A percentile compares a stretch with the other conserved stretches of the same genome.
Conservation (phyloP, 2,113 vertebrate species). For the Scopus umbretta region DNA sequence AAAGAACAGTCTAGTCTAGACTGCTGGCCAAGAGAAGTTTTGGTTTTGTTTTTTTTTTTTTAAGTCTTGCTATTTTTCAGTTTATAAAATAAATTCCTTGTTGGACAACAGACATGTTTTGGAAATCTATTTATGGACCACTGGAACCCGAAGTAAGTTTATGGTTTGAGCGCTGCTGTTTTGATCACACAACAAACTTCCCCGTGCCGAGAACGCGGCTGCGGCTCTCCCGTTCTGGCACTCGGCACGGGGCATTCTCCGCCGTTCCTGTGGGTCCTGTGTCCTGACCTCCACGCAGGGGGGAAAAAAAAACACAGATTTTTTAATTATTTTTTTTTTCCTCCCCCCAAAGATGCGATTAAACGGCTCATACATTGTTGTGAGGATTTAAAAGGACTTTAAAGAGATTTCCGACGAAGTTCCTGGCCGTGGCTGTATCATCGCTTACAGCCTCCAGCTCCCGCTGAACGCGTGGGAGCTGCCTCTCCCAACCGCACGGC, state of each 20-base stretch:
- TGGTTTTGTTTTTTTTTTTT: background rate
- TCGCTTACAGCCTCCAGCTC: accelerated
- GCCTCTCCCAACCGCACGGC: background rate
- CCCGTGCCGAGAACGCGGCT: accelerated
- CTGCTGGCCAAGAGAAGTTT: background rate
- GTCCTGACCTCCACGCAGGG: background rate
- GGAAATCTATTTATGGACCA: background rate
- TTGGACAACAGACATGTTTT: background rate
- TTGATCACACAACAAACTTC: background rate
- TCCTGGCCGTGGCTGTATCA: background rate
- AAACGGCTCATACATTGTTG: background rate
- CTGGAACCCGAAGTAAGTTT: background rate
- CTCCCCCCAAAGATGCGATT: background rate
- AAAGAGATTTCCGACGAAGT: background rate
- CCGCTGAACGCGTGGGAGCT: background rate
- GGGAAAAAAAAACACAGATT: too few relatives aligned
- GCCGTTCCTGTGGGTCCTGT: background rate
- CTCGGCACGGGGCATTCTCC: accelerated
- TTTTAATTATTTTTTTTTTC: too few relatives aligned
- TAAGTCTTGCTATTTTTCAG: background rate
- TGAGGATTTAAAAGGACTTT: background rate
- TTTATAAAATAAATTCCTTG: conserved; percentile 34
- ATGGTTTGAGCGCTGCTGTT: background rate
- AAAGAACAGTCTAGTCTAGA: background rate
- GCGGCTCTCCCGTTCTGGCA: background rate